These are phyloP conservation scores for Macropis europaea DNA, from an alignment of 2,888 invertebrate species.

Conservation along the genomic window DNA sequence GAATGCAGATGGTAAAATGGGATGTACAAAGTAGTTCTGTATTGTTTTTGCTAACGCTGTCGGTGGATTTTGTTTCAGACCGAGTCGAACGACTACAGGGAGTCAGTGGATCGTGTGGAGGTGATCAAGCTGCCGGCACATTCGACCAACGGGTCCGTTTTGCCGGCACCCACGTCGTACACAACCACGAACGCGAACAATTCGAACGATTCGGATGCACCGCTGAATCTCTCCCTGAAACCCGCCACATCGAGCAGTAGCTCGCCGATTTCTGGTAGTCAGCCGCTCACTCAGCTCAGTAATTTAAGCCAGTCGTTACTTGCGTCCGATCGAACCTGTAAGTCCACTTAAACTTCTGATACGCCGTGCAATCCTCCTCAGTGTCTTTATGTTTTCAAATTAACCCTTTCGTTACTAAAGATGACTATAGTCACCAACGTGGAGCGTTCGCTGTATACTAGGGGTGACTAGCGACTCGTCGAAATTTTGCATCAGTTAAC, in stretches of 20 bases:
- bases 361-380: no score
- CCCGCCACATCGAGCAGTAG: conserved; percentile 80
- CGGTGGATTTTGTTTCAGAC: conserved; percentile 55
- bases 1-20: no score
- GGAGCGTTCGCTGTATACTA: no score
- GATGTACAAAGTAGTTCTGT: not conserved
- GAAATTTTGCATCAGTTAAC: no score
- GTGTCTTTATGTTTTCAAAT: no score
- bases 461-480: no score
- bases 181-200: conserved; percentile 79
- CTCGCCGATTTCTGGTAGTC: conserved; percentile 73
- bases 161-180: conserved; percentile 81
- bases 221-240: conserved; percentile 91
- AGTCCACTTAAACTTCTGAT: conserved; percentile 71
- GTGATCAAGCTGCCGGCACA: conserved; percentile 89
- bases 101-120: conserved; percentile 86
- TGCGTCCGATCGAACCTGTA: conserved; percentile 82
- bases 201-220: conserved; percentile 86
- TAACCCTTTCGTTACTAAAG: no score
- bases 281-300: conserved; percentile 78
- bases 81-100: conserved; percentile 74
- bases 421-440: no score
- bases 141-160: conserved; percentile 78
- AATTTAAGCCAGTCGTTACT: conserved; percentile 78
- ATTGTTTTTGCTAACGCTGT: not conserved